Percentiles rank a stretch among this genome's conserved stretches.
Evolutionary conservation across 2,888 invertebrate genomes (phyloP).

Genomic region (Leucophenga montana): DNA sequence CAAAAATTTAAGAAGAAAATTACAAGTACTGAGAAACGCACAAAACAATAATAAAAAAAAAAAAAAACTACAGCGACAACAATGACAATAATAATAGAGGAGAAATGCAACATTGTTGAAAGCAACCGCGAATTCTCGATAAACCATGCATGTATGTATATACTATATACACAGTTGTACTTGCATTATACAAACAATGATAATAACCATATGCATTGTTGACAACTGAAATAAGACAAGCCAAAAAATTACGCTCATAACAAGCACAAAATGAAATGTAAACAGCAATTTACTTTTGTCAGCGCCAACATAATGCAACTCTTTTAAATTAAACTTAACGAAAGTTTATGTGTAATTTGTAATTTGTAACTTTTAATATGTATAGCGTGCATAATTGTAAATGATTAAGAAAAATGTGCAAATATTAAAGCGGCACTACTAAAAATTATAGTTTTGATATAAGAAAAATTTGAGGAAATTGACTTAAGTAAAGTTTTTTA

Average conservation of each 20-base stretch:
- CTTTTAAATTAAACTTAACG: not conserved
- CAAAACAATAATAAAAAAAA: constrained; percentile 6
- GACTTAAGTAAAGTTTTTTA: too few species aligned
- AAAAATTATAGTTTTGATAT: too few species aligned
- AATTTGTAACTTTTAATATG: too few species aligned
- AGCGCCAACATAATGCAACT: not conserved
- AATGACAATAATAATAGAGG: constrained; percentile 9
- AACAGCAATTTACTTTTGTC: not conserved
- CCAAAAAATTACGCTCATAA: not conserved
- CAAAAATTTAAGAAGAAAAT: not conserved
- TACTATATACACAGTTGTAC: too few species aligned
- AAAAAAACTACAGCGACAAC: not conserved
- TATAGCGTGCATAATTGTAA: too few species aligned
- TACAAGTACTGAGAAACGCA: not conserved
- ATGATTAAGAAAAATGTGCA: too few species aligned
- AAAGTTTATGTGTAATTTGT: not conserved
- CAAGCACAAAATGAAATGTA: not conserved
- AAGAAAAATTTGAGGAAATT: too few species aligned
- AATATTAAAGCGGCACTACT: too few species aligned
- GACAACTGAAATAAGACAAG: not conserved
- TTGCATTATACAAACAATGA: too few species aligned
- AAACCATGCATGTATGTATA: not conserved
- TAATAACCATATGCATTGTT: constrained; percentile 6
- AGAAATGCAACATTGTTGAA: constrained; percentile 2
- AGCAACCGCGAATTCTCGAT: not conserved